Conservation (phyloP, 2,888 invertebrate genomes). For the Myopa testacea region DNA sequence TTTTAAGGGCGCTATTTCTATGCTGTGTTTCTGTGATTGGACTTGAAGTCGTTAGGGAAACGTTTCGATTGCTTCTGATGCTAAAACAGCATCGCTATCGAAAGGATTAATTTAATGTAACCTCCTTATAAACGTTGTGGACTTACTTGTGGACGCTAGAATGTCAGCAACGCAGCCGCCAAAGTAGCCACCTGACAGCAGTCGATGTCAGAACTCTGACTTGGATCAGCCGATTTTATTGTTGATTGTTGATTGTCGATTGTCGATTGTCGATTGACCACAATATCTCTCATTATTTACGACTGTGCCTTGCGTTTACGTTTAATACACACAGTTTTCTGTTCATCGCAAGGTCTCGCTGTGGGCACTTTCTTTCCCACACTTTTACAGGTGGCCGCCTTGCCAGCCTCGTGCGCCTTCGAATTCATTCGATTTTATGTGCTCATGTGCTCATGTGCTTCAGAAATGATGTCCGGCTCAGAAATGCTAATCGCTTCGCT, state of each 20-base stretch:
- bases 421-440: constrained; percentile 19
- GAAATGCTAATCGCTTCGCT: constrained; percentile 36
- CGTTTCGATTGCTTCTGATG: no score
- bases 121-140: background rate
- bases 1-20: no score
- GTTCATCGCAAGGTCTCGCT: no score
- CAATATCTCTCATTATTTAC: constrained; percentile 66
- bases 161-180: background rate
- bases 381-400: constrained; percentile 56
- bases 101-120: no score
- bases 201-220: background rate
- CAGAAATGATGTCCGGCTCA: background rate
- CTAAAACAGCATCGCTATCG: no score
- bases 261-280: constrained; percentile 55
- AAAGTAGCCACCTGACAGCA: background rate
- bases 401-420: background rate
- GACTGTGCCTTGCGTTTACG: no score
- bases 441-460: background rate
- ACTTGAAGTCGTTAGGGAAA: no score
- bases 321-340: no score
- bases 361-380: constrained; percentile 57
- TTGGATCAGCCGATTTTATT: constrained; percentile 61
- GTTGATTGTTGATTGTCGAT: constrained; percentile 55
- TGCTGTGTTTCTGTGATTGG: no score
- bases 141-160: background rate